These are phyloP conservation scores for Conomelus anceps DNA, from an alignment of 2,888 invertebrate species.

Conservation along the genomic window DNA sequence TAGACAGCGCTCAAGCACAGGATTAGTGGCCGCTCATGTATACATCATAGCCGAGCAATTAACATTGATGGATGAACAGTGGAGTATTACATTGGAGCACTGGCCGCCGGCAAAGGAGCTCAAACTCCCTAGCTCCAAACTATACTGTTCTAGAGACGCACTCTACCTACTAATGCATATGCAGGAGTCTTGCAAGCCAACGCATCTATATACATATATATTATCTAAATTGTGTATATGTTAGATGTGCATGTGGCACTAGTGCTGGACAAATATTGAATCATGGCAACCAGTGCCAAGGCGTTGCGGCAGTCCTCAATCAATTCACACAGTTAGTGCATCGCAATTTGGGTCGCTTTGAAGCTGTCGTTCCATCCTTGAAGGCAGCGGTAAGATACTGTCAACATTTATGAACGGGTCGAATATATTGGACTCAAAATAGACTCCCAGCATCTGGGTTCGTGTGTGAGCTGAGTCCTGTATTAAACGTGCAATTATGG, in stretches of 20 bases:
- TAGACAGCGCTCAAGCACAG: background rate
- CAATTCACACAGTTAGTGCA: background rate
- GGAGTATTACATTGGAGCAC: background rate
- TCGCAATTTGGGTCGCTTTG: background rate
- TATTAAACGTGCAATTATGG: too few relatives aligned
- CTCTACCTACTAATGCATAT: background rate
- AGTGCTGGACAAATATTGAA: background rate
- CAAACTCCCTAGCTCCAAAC: too few relatives aligned
- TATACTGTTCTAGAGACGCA: background rate
- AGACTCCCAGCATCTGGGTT: too few relatives aligned
- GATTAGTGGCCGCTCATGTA: background rate
- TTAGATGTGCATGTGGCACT: background rate
- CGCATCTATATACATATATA: background rate
- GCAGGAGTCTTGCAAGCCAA: background rate
- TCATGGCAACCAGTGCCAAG: background rate
- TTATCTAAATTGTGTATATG: background rate
- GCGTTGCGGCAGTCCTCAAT: background rate
- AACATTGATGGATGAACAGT: background rate
- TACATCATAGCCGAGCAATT: background rate
- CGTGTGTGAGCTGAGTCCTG: too few relatives aligned
- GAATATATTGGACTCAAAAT: too few relatives aligned
- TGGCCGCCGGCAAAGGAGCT: background rate
- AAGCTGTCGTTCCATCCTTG: too few relatives aligned
- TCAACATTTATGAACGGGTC: too few relatives aligned
- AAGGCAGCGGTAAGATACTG: too few relatives aligned